Conservation (phyloP, 1,140 invertebrate species). For the Drosophila cardini region DNA sequence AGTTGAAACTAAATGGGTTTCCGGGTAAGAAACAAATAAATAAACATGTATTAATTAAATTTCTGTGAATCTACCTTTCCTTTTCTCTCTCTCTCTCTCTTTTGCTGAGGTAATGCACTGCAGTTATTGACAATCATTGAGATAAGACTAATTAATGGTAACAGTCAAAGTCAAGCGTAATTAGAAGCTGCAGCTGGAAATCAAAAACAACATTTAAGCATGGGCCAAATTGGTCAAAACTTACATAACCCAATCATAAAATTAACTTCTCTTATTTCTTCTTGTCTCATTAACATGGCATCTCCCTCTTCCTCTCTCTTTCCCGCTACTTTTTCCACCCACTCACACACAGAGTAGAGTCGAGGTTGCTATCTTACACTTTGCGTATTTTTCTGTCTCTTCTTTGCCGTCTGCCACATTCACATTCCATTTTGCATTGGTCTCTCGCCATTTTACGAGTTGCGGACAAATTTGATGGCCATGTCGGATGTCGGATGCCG, state of each 20-base stretch:
- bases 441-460: constrained; percentile 62
- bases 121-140: constrained; percentile 54
- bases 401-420: constrained; percentile 36
- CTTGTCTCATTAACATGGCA: neutral
- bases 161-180: constrained; percentile 13
- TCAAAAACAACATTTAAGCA: constrained; percentile 44
- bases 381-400: neutral
- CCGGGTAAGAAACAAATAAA: neutral
- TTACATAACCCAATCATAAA: constrained; percentile 66
- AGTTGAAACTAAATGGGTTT: constrained; percentile 1
- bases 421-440: constrained; percentile 60
- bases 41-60: neutral
- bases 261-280: constrained; percentile 1
- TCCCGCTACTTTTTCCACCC: too few species aligned
- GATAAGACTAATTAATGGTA: neutral
- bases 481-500: constrained; percentile 42
- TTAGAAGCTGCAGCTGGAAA: constrained; percentile 29
- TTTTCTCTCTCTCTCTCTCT: neutral
- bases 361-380: neutral
- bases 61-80: neutral
- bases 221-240: constrained; percentile 62
- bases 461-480: constrained; percentile 76
- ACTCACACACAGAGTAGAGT: neutral
- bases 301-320: too few species aligned
- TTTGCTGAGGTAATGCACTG: constrained; percentile 6